phyloP scores from a whole-genome alignment of 1,140 invertebrate species.

The Adelges cooleyi region DNA sequence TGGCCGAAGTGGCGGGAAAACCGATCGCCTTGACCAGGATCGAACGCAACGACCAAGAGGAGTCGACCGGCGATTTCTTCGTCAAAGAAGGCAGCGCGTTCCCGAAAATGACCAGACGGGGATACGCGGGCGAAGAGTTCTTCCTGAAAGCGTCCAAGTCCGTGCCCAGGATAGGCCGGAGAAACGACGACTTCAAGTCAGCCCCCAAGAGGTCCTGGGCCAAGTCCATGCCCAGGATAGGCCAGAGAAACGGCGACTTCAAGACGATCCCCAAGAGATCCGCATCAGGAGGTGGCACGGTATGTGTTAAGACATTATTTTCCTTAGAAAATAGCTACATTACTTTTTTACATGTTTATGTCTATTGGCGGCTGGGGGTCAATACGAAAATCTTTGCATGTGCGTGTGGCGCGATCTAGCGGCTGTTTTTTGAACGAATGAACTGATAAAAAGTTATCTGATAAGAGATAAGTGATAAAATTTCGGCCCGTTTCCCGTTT shows the following conservation, averaged over 20 bases:
- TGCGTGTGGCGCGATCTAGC: too few relatives aligned
- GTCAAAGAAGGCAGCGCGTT: neutral
- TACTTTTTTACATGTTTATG: too few relatives aligned
- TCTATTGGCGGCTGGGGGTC: too few relatives aligned
- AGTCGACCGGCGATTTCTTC: neutral
- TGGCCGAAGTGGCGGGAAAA: neutral
- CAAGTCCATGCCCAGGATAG: slow-evolving; percentile 19
- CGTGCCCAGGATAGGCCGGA: slow-evolving; percentile 22
- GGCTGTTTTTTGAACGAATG: too few relatives aligned
- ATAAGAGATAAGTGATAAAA: too few relatives aligned
- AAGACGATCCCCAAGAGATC: neutral
- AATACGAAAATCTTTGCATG: too few relatives aligned
- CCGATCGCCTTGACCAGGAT: neutral
- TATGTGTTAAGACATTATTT: too few relatives aligned
- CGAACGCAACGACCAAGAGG: neutral
- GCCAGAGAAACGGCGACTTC: slow-evolving; percentile 5
- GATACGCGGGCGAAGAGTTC: slow-evolving; percentile 26
- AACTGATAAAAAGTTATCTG: too few relatives aligned
- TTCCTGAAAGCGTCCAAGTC: slow-evolving; percentile 25
- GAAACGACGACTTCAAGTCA: neutral
- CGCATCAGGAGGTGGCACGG: neutral
- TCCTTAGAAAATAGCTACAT: too few relatives aligned
- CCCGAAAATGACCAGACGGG: slow-evolving; percentile 1
- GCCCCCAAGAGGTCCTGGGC: neutral
- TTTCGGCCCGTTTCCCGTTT: too few relatives aligned